Percentiles rank a stretch among this genome's conserved stretches.
Evolutionary conservation across 2,888 invertebrate genomes (phyloP).

Genomic region (Periphyllus acericola): DNA sequence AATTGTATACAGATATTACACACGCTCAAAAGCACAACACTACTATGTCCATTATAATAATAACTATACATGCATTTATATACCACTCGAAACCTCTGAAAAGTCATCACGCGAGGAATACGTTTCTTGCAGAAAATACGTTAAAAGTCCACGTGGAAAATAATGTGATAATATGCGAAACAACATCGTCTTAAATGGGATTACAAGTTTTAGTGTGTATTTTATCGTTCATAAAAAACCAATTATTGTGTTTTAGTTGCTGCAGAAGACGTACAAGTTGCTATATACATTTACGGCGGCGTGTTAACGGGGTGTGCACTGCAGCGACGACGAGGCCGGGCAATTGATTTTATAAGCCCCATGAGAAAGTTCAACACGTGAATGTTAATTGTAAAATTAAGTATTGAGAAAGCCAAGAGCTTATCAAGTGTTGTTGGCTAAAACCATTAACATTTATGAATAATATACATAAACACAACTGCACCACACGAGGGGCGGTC

Average conservation of each 20-base stretch:
- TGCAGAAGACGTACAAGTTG: not conserved
- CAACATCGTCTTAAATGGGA: not conserved
- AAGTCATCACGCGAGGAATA: not conserved
- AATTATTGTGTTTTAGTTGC: conserved; percentile 13
- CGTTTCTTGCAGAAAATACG: not conserved
- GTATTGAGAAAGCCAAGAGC: conserved; percentile 48
- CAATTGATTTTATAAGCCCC: conserved; percentile 54
- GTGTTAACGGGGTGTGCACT: not conserved
- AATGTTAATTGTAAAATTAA: conserved; percentile 56
- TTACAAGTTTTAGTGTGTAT: not conserved
- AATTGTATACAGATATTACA: not conserved
- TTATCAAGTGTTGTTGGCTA: conserved; percentile 36
- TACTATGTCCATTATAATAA: not conserved
- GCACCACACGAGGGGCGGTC: not conserved
- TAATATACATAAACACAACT: conserved; percentile 39
- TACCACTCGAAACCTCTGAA: not conserved
- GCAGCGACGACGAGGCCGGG: not conserved
- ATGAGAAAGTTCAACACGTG: conserved; percentile 53
- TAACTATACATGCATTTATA: not conserved
- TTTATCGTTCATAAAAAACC: conserved; percentile 30
- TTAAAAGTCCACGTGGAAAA: not conserved
- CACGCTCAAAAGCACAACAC: no score
- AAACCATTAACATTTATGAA: conserved; percentile 54
- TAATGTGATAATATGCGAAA: not conserved
- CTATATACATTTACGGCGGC: not conserved